Base-by-base conservation (phyloP, 2,888 invertebrate genomes). In the Anthrax anthrax region DNA sequence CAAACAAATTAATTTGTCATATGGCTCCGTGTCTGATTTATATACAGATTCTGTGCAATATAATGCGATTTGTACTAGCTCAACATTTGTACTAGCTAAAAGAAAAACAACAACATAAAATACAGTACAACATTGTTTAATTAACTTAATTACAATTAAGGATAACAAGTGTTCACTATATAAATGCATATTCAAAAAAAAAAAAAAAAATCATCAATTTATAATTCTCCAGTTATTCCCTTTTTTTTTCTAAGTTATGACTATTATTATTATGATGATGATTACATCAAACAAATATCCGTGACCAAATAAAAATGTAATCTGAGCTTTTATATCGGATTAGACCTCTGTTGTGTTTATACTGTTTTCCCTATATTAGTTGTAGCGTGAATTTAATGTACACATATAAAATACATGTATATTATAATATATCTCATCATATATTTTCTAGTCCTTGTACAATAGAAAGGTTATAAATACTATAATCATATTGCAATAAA, bases 301-400 rank as follows among this genome's bases (percentile, higher is more conserved):
- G 47, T 51, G 51, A 50, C 45, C 47, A 37, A 52, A 51, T 51
- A 48, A 54, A 52, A 48, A 47, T 54, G 55, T 55, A 54, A 55
- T 54, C 52, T 44, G 50, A 54, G 53, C 50, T 52, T 53, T 54
- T 50, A 49, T 52, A 45, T 50, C 50, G 53, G 53, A 54, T 54
- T 54, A 52, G 39, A 40, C 41, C 16, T 27, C 23, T 27, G 18
- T 40, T 42, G n/a, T 19, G 19, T 45, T 39, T 45, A 41, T 36
- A 23, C 18, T 41, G n/a, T 32, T 32, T 32, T 12, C 16, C 37
- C 17, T 37, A 36, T 14, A 13, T 13, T 14, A 6, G 23, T 8
- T 23, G 37, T 36, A 40, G 45, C 8, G n/a, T n/a, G n/a, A n/a
- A n/a, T 23, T 23, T 23, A 6, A 8, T 23, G 8, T 23, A 23